Base-by-base conservation (phyloP, 53 echinoderm and acorn worm species). In the Apostichopus leukothele region DNA sequence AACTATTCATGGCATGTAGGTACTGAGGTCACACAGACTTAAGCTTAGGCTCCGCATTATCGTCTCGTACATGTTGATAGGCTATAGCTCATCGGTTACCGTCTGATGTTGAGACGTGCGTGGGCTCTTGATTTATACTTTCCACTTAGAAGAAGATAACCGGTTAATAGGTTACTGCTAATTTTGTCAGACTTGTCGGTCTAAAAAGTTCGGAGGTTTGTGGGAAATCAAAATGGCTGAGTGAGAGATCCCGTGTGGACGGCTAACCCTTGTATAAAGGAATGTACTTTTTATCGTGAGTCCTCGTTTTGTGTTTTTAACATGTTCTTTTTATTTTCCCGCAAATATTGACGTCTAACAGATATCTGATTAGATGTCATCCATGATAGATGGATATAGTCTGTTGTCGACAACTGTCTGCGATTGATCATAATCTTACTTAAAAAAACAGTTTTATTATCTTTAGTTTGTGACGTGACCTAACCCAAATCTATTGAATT, bases 1-100 rank as follows among this genome's bases (percentile, higher is more conserved):
- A 84, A 84, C 27, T 84, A 84, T 84, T 84, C 84, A 63, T 63
- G 84, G 84, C 84, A 84, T 84, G 84, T 27, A 22, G 27, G 84
- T 39, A n/a, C 53, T 63, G 26, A 84, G 66, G 84, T 84, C 66
- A 63, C 63, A 4, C 27, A 60, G 26, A 20, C 60, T 76, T 60
- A 66, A 84, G 84, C 84, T 84, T 61, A 63, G 84, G 60, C 84
- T 84, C 25, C 60, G 39, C 6, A 26, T 76, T 76, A 39, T 27
- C 10, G 60, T 63, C 23, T 26, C 13, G 60, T 84, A 84, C 66
- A 25, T 27, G 63, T 63, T 9, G 26, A 61, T 84, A 61, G 27
- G 63, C 67, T 39, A 39, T 84, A 84, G 61, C 8, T 26, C 39
- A 51, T 52, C 26, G 7, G 77, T 76, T 26, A 51, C 12, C 9